Base-by-base conservation (phyloP, 2,113 vertebrate species). In the Alexandromys fortis region DNA sequence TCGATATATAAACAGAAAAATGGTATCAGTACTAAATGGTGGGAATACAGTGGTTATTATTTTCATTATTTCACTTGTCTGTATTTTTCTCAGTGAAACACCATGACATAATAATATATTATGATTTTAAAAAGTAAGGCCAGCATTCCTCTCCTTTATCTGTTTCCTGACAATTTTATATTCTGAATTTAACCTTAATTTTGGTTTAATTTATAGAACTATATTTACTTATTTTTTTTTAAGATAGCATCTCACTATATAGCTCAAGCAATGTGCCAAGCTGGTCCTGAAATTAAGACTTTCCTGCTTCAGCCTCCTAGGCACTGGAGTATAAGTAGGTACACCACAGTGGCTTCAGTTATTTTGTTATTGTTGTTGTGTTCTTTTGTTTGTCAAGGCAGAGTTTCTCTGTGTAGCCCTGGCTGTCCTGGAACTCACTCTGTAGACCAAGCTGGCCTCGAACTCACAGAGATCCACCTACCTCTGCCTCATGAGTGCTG, bases 131-230 rank as follows among this genome's bases (percentile, higher is more conserved):
- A 95, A 42, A 83, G 9, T 83, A 87, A 90, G 38, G 30, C 68
- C 58, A 95, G 63, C 13, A 58, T 78, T 63, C 35, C 16, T 91
- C 68, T 83, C 0, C 3, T 12, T 90, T 85, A 75, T 33, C 30
- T 85, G 11, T 78, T 88, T 96, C 77, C 72, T 92, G 72, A 86
- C 61, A 45, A 83, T 83, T 97, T 91, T 78, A 79, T 33, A 86
- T 94, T 89, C 70, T 94, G 72, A 95, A 95, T 92, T 92, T 70
- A 91, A 92, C 45, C 24, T 96, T 76, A 90, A 78, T 72, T 79
- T 93, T 89, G 70, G 91, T 75, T 58, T 58, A 55, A 42, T 73
- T 42, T 38, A 89, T 35, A 42, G 21, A 89, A 58, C 67, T 86
- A 9, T 85, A 19, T 35, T 68, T 28, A 49, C 13, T 70, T n/a